Evolutionary conservation across 1,140 invertebrate genomes (phyloP).

Genomic region (Drosophila chauvacae): DNA sequence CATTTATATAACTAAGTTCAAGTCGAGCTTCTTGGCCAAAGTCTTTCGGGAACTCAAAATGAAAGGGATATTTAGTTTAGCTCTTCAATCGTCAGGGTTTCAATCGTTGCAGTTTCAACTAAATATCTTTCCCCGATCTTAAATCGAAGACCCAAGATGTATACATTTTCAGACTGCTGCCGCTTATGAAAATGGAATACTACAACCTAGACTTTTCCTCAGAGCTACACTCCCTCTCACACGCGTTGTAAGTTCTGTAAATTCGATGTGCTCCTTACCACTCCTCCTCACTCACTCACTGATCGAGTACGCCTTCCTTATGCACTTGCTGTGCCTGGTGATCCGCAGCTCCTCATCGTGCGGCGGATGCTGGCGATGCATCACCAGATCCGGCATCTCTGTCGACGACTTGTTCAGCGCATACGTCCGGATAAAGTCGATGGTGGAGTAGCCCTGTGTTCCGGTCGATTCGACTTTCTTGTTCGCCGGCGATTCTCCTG

Average conservation of each 20-base stretch:
- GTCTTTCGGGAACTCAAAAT: not conserved
- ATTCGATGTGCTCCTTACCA: constrained; percentile 62
- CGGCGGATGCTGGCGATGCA: constrained; percentile 56
- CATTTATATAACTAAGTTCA: not conserved
- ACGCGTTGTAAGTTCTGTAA: constrained; percentile 28
- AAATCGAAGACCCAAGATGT: not conserved
- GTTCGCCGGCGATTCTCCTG: constrained; percentile 2
- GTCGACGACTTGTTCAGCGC: constrained; percentile 90
- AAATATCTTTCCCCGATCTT: not conserved
- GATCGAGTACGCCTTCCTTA: constrained; percentile 86
- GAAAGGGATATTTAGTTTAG: not conserved
- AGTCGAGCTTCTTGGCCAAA: not conserved
- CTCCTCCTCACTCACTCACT: constrained; percentile 85
- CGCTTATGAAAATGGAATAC: not conserved
- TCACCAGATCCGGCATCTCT: constrained; percentile 82
- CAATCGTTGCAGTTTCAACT: too few species aligned
- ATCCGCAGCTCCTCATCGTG: constrained; percentile 87
- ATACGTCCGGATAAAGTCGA: constrained; percentile 96
- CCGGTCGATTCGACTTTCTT: constrained; percentile 19
- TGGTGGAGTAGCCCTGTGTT: constrained; percentile 92
- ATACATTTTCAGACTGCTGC: not conserved
- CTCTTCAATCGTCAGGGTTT: not conserved
- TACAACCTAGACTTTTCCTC: not conserved
- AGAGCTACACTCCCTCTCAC: not conserved
- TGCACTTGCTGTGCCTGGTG: constrained; percentile 85